Base-by-base conservation (phyloP, 1,140 invertebrate species). In the Dreissena polymorpha region DNA sequence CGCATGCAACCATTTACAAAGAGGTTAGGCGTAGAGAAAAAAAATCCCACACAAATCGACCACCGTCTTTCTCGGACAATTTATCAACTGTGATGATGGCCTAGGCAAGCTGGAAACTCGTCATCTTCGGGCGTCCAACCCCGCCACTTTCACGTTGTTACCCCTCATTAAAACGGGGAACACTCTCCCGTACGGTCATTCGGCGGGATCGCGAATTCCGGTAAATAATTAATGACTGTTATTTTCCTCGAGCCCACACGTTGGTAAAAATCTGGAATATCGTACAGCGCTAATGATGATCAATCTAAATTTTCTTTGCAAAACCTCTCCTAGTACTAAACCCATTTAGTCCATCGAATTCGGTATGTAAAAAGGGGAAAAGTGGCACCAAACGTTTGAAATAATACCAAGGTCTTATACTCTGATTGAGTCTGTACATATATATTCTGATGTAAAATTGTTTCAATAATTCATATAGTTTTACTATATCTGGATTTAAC, bases 221-320 rank as follows among this genome's bases (percentile, higher is more conserved):
- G 79, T 82, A 74, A 82, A 82, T 82, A 82, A 82, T 82, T 82
- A 74, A 82, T 82, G 79, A 82, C 63, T 55, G 69, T 82, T 82
- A 82, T 82, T 82, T 82, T 70, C 57, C 55, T 8, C 39, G 39
- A 16, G 64, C 79, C 79, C 79, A 72, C 79, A 74, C 79, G 67
- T 82, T 82, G 73, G 70, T 39, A 68, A 74, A 74, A 82, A 82
- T 82, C 79, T 18, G 70, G 67, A 82, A 73, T 82, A 82, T 72
- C 49, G 49, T 29, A 63, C 49, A 49, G 21, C 64, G 16, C 53
- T 82, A 74, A 82, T 73, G 79, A 74, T 73, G 79, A 82, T 82
- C 79, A 71, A 82, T 82, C 55, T 82, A 72, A 68, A 39, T n/a
- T 39, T 39, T 39, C 39, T 2, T 39, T 39, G 3, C 39, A 39